Conservation (phyloP, 1,140 invertebrate species). For the Maniola jurtina region DNA sequence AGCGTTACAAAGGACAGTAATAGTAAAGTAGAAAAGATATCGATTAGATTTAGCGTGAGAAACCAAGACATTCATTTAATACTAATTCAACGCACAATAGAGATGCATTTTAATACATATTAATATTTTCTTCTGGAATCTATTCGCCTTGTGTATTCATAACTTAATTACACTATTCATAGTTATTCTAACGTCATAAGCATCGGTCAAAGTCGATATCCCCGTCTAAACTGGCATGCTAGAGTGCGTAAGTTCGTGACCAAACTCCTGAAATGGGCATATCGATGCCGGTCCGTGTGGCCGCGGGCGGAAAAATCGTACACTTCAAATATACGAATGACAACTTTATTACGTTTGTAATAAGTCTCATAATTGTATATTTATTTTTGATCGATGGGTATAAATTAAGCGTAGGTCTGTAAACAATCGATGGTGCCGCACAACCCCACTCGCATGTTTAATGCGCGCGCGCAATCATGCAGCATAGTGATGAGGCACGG, state of each 20-base stretch:
- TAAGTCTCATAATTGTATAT: constrained; percentile 44
- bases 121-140: constrained; percentile 50
- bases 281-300: constrained; percentile 58
- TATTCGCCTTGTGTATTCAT: constrained; percentile 60
- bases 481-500: constrained; percentile 65
- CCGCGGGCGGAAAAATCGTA: constrained; percentile 26
- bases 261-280: constrained; percentile 69
- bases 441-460: constrained; percentile 63
- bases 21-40: background rate
- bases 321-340: constrained; percentile 6
- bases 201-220: constrained; percentile 69
- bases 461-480: constrained; percentile 55
- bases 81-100: constrained; percentile 23
- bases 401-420: constrained; percentile 47
- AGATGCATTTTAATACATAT: constrained; percentile 34
- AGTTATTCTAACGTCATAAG: constrained; percentile 75
- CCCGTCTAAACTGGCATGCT: constrained; percentile 58
- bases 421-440: constrained; percentile 68
- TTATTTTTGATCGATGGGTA: constrained; percentile 36
- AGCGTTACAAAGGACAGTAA: no score
- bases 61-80: constrained; percentile 16
- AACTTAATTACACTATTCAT: constrained; percentile 72
- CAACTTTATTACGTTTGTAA: constrained; percentile 34
- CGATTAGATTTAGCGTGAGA: constrained; percentile 9
- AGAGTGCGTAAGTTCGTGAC: constrained; percentile 64